Conservation (phyloP, 2,797 vertebrate species). For the Enteromius treurensis region DNA sequence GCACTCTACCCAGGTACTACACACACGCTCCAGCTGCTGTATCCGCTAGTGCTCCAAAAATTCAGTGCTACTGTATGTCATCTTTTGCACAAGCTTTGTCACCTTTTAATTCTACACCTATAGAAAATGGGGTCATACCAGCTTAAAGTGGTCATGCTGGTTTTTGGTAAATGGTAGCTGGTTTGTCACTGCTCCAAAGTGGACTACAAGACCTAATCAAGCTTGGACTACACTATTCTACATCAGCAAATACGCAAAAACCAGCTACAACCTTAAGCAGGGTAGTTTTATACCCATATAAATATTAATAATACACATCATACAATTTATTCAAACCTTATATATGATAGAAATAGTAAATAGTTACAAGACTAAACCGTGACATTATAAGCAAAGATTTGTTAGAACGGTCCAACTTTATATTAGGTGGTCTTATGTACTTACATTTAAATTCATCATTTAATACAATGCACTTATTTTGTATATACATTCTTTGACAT, state of each 20-base stretch:
- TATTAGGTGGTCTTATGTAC: background rate
- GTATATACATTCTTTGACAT: background rate
- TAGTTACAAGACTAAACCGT: background rate
- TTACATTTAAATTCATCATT: background rate
- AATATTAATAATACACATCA: background rate
- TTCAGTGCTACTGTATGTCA: background rate
- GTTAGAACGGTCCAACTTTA: background rate
- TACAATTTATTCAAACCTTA: background rate
- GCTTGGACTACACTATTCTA: background rate
- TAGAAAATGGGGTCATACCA: background rate
- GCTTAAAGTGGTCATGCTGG: background rate
- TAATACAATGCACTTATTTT: background rate
- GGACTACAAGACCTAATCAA: background rate
- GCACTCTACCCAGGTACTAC: slow-evolving; percentile 89
- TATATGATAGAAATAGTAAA: background rate
- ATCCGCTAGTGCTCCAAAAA: slow-evolving; percentile 12
- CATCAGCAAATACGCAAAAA: slow-evolving; percentile 14
- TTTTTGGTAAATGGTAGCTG: background rate
- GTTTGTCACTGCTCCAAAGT: slow-evolving; percentile 6
- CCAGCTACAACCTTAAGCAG: background rate
- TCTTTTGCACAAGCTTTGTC: slow-evolving; percentile 11
- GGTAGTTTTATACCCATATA: background rate
- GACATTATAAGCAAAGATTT: background rate
- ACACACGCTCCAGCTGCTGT: slow-evolving; percentile 1
- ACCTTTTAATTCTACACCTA: background rate